Base-by-base conservation (phyloP, 2,797 vertebrate species). In the Serranus cabrilla region DNA sequence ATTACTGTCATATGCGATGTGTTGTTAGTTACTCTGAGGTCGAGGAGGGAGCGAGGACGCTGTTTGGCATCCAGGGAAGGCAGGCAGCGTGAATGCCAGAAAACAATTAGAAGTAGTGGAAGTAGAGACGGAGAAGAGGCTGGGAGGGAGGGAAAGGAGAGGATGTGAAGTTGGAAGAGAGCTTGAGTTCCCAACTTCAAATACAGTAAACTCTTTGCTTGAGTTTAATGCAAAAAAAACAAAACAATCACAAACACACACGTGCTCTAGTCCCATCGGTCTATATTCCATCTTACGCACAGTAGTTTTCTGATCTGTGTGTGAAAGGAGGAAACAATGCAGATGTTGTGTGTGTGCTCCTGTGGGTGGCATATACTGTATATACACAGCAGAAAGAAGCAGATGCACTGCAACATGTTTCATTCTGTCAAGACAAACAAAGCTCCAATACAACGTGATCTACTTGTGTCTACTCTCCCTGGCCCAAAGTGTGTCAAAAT, bases 381-480 rank as follows among this genome's bases (percentile, higher is more conserved):
- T 11, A 68, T 59, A 74, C 71, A 83, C 39, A 40, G 17, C 67
- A 78, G 67, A 64, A 86, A 68, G 69, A 80, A 63, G 68, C 82
- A 85, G 89, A 90, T 75, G 75, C 64, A 37, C 81, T 55, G 72
- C 83, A 91, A 90, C 80, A 87, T 82, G 78, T 84, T 86, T 88
- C 66, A 70, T 74, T 74, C 80, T 81, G 73, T 77, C 77, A 88
- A 78, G 76, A 86, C 82, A 89, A 84, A 88, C 81, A 85, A 78
- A 85, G 72, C 78, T 84, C 55, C 57, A 64, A 71, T 47, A 63
- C 70, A 87, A 86, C 86, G 78, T 80, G 47, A 78, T 73, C 58
- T 50, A 21, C 72, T 83, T 75, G 46, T 58, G 62, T 78, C 57
- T 68, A 0, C 71, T 69, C 69, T 86, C 71, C 21, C 20, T 82